Evolutionary conservation across 2,113 vertebrate species (phyloP).

Genomic region (Eurypyga helias): DNA sequence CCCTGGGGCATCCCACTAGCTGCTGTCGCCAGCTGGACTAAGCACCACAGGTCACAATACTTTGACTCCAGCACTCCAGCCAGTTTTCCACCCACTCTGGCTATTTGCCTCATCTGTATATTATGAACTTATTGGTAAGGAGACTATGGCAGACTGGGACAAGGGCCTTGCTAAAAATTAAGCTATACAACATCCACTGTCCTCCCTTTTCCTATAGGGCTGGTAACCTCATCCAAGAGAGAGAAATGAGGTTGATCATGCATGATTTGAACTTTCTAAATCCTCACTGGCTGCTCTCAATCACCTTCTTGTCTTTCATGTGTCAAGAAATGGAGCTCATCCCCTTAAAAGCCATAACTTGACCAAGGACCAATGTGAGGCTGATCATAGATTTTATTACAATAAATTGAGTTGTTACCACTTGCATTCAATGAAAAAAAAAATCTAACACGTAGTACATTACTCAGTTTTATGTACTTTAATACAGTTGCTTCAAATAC

Average conservation of each 20-base stretch:
- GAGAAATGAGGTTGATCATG: background rate
- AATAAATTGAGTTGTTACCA: background rate
- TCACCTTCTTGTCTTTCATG: background rate
- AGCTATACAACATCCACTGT: background rate
- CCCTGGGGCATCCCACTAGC: background rate
- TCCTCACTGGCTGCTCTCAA: background rate
- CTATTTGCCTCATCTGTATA: background rate
- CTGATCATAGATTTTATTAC: background rate
- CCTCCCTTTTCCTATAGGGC: background rate
- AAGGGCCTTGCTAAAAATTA: background rate
- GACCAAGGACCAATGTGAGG: background rate
- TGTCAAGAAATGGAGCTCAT: background rate
- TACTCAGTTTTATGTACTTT: background rate
- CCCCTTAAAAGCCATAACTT: background rate
- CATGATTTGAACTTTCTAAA: background rate
- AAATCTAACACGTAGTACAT: background rate
- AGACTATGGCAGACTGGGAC: background rate
- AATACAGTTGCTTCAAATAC: background rate
- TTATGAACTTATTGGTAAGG: background rate
- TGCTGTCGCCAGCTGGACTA: background rate
- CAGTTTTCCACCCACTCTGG: background rate
- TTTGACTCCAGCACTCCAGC: background rate
- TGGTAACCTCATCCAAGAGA: background rate
- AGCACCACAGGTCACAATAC: background rate
- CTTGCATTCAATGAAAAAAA: background rate